Conservation (phyloP, 2,888 invertebrate species). For the Pediacus dermestoides region DNA sequence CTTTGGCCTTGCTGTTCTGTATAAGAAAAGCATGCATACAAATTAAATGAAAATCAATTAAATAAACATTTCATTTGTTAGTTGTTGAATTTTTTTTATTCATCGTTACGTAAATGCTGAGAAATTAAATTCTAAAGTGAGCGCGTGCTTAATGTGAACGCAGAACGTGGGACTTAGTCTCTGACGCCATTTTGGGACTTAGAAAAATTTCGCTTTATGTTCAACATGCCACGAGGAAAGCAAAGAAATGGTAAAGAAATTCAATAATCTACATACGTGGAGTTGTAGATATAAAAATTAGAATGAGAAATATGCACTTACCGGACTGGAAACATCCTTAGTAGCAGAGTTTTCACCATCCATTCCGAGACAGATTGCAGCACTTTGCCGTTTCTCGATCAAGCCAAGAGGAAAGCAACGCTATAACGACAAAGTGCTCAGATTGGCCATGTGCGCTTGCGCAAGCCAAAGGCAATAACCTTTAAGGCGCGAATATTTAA, state of each 20-base stretch:
- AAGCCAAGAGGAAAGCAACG: slow-evolving; percentile 25
- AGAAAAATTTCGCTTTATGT: slow-evolving; percentile 57
- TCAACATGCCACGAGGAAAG: slow-evolving; percentile 55
- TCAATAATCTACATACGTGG: slow-evolving; percentile 24
- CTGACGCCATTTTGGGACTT: slow-evolving; percentile 89
- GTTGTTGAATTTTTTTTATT: no score
- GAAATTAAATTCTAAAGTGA: no score
- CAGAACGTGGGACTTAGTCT: slow-evolving; percentile 62
- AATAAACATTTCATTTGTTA: no score
- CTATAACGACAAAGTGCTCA: slow-evolving; percentile 27
- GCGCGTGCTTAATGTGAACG: slow-evolving; percentile 16
- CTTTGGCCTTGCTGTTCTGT: slow-evolving; percentile 33
- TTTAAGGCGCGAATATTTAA: slow-evolving; percentile 29
- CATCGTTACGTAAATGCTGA: no score
- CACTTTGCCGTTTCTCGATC: no score
- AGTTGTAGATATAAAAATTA: slow-evolving; percentile 26
- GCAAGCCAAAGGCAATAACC: slow-evolving; percentile 33
- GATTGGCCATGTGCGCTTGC: slow-evolving; percentile 15
- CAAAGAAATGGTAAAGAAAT: slow-evolving; percentile 24
- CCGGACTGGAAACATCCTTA: slow-evolving; percentile 57
- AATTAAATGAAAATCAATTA: slow-evolving; percentile 8
- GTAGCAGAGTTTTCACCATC: slow-evolving; percentile 62
- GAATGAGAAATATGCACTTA: slow-evolving; percentile 53
- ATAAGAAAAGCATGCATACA: slow-evolving; percentile 20
- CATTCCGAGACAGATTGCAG: slow-evolving; percentile 56